Conservation (phyloP, 2,797 vertebrate genomes). For the Rhynchonycteris naso region DNA sequence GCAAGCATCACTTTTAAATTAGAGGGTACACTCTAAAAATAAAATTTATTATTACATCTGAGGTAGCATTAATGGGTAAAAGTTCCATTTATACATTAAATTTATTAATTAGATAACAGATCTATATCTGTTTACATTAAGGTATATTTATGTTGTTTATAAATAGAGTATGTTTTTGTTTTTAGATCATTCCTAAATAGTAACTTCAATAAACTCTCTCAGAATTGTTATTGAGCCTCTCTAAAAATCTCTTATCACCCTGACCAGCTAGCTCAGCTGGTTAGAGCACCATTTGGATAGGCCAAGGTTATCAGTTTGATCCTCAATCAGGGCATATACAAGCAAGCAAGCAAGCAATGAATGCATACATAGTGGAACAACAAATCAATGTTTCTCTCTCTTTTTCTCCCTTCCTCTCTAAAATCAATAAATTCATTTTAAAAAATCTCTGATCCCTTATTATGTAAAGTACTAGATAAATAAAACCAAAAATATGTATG, state of each 20-base stretch:
- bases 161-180: slow-evolving; percentile 31
- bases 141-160: neutral
- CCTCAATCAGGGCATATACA: too few relatives aligned
- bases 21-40: slow-evolving; percentile 29
- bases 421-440: too few relatives aligned
- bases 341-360: too few relatives aligned
- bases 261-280: too few relatives aligned
- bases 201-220: slow-evolving; percentile 22
- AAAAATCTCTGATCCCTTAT: neutral
- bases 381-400: too few relatives aligned
- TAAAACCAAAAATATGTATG: neutral
- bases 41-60: neutral
- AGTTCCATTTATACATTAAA: neutral
- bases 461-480: neutral
- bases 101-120: slow-evolving; percentile 2
- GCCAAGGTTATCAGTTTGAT: too few relatives aligned
- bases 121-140: neutral
- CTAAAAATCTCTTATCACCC: neutral
- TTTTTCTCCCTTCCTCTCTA: too few relatives aligned
- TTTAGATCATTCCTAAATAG: neutral
- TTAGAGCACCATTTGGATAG: too few relatives aligned
- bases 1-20: slow-evolving; percentile 13
- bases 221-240: neutral
- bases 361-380: too few relatives aligned
- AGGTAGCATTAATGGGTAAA: neutral